A percentile compares a stretch with the other conserved stretches of the same genome.
Evolutionary conservation across 2,888 invertebrate species (phyloP).

Genomic region (Noctua fimbriata): DNA sequence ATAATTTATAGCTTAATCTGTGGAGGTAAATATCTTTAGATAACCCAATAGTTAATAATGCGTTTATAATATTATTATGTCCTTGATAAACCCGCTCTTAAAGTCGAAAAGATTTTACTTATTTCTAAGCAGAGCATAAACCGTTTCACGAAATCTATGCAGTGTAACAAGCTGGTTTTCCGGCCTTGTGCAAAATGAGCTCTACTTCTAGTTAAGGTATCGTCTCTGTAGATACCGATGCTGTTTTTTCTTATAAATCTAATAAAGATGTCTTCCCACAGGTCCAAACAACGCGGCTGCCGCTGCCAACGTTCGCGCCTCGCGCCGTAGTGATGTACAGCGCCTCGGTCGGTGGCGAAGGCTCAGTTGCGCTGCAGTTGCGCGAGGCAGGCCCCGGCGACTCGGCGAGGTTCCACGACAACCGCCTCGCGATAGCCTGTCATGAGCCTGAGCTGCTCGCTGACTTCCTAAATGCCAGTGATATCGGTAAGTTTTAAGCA

Average conservation of each 20-base stretch:
- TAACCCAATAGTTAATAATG: not conserved
- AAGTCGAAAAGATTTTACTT: not conserved
- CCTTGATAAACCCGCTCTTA: not conserved
- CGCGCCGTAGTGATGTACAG: slow-evolving; percentile 93
- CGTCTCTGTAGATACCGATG: too few relatives aligned
- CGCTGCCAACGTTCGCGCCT: slow-evolving; percentile 88
- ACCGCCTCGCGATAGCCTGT: slow-evolving; percentile 93
- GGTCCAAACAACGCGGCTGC: slow-evolving; percentile 89
- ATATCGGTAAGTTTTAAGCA: slow-evolving; percentile 76
- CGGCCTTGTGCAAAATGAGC: not conserved
- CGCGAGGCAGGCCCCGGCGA: slow-evolving; percentile 90
- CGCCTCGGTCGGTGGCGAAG: slow-evolving; percentile 92
- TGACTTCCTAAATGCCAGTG: slow-evolving; percentile 92
- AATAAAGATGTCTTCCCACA: slow-evolving; percentile 53
- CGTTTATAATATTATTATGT: not conserved
- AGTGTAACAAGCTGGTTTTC: not conserved
- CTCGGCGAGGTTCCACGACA: slow-evolving; percentile 87
- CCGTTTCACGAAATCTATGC: not conserved
- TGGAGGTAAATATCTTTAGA: not conserved
- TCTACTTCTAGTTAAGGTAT: not conserved
- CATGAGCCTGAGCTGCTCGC: slow-evolving; percentile 94
- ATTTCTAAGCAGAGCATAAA: not conserved
- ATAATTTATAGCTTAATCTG: slow-evolving; percentile 16
- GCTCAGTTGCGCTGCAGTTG: slow-evolving; percentile 91
- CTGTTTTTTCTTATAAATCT: not conserved